phyloP scores from a whole-genome alignment of 2,888 invertebrate genomes.

The Ctenicera cuprea region DNA sequence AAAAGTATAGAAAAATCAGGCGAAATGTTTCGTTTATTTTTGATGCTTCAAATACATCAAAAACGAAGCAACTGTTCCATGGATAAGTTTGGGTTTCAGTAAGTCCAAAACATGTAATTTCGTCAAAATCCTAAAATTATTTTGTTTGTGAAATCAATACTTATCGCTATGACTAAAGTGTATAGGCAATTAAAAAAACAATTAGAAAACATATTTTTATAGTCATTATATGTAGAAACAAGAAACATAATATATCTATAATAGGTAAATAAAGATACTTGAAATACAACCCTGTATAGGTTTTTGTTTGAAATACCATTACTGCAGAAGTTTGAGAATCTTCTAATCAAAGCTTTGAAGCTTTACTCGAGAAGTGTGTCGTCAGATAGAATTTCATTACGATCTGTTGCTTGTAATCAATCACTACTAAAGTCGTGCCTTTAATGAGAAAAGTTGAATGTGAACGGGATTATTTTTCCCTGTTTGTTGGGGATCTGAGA shows the following conservation, averaged over 20 bases:
- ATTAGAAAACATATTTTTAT: too few species aligned
- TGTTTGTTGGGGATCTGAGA: constrained; percentile 14
- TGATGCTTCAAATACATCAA: too few species aligned
- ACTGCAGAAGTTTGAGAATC: constrained; percentile 22
- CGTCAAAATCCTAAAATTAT: too few species aligned
- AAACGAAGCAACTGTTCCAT: too few species aligned
- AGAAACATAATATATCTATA: not conserved
- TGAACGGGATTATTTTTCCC: constrained; percentile 40
- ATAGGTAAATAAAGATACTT: not conserved
- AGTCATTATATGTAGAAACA: not conserved
- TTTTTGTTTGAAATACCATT: constrained; percentile 10
- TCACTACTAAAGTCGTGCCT: constrained; percentile 43
- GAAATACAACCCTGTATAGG: constrained; percentile 5
- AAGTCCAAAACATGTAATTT: too few species aligned
- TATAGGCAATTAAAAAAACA: too few species aligned
- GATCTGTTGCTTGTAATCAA: constrained; percentile 51
- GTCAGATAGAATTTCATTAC: constrained; percentile 37
- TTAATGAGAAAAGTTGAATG: constrained; percentile 51
- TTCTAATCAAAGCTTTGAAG: constrained; percentile 35
- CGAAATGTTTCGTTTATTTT: too few species aligned
- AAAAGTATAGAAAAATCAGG: too few species aligned
- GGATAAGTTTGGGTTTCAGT: too few species aligned
- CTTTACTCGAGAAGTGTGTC: constrained; percentile 27
- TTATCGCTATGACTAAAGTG: too few species aligned
- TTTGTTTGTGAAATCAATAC: too few species aligned